These are phyloP conservation scores for Leucoraja erinaceus DNA, from an alignment of 2,113 vertebrate genomes.

Conservation along the genomic window DNA sequence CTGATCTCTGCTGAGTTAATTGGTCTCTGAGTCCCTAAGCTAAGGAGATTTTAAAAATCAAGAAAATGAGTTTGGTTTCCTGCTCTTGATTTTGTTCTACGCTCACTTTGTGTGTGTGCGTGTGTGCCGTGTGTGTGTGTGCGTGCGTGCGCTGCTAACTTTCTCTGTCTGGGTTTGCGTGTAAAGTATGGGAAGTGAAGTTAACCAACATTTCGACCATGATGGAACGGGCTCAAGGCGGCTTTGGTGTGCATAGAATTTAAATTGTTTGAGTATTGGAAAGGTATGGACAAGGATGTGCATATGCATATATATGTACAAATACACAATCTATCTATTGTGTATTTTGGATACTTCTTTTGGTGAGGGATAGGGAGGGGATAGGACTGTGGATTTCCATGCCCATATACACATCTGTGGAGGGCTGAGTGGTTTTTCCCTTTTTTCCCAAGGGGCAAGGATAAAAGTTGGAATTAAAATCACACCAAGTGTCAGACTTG, in stretches of 20 bases:
- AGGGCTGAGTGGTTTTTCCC: too few relatives aligned
- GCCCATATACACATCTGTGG: too few relatives aligned
- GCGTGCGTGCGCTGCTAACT: neutral
- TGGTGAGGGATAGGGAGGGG: too few relatives aligned
- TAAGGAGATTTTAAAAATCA: neutral
- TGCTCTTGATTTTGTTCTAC: neutral
- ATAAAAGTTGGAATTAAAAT: neutral
- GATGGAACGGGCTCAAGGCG: neutral
- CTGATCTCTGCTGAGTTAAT: neutral
- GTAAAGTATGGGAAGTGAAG: neutral
- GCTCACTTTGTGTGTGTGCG: neutral
- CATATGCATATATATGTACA: too few relatives aligned
- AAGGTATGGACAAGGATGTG: too few relatives aligned
- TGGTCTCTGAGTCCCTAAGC: neutral
- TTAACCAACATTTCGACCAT: too few relatives aligned
- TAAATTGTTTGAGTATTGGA: too few relatives aligned
- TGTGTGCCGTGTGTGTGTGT: too few relatives aligned
- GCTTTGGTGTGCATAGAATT: too few relatives aligned
- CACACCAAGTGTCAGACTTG: neutral
- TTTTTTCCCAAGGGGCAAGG: neutral
- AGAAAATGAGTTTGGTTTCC: neutral
- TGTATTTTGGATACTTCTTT: too few relatives aligned
- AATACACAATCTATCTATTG: too few relatives aligned
- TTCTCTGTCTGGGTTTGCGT: neutral
- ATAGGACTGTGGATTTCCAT: too few relatives aligned